Evolutionary conservation across 2,888 invertebrate species (phyloP), one percentile per base, ranked within the genome.

Genomic region (Gerris lacustris): DNA sequence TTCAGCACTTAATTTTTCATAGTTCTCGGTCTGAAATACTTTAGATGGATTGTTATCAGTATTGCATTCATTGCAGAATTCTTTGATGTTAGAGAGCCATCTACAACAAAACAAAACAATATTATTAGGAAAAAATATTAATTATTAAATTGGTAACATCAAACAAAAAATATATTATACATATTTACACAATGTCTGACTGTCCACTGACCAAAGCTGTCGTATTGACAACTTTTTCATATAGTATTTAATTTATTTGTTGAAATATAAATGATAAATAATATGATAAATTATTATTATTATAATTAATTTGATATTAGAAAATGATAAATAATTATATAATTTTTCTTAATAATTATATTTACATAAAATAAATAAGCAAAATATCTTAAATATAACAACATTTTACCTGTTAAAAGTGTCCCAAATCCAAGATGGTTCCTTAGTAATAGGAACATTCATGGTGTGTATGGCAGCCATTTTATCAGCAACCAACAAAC

Each of bases 371-470:
- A 55, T 4, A 2, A 55, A 11, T 55, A 55, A 55, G 9, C 55
- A 55, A 55, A 55, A 11, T 11, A 55, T 11, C 55, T 9, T 9
- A 11, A 55, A 55, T 55, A 55, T 55, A 17, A 47, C 7, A 66
- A 2, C 9, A n/a, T 47, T 55, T 69, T 90, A 94, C 78, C 90
- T 88, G 44, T 85, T 84, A 84, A 95, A 89, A 5, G 92, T 94
- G 77, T 94, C 92, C 90, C 93, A 94, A 0, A 98, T 81, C 93
- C 96, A 98, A 71, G 89, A 88, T 0, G 98, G 96, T 77, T 96
- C 94, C 81, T 99, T 99, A 76, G 91, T 92, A 75, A 99, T 87
- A 0, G 99, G 99, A 75, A 99, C 94, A 80, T 93, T 90, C 84
- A 99, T 88, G 18, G 86, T 86, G 79, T 99, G 99, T 72, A 99